These are phyloP conservation scores for Oenanthe oenanthe DNA, from an alignment of 2,113 vertebrate genomes.

Conservation along the genomic window DNA sequence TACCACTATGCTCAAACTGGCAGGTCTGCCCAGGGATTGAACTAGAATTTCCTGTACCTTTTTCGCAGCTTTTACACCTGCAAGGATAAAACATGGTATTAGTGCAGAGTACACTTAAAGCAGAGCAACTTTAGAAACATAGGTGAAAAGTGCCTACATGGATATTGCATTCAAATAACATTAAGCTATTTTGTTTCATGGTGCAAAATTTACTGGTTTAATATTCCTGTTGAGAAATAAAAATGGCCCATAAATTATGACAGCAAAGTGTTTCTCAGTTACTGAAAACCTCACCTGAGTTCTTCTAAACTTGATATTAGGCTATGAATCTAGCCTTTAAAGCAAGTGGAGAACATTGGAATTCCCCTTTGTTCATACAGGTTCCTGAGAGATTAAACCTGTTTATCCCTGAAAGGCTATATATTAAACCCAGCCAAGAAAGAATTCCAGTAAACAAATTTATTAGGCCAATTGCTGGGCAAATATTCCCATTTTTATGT, in stretches of 20 bases:
- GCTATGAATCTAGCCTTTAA: background rate
- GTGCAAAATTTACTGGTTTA: background rate
- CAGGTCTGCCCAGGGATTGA: conserved; percentile 21
- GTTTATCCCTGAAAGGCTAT: background rate
- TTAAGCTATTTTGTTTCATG: background rate
- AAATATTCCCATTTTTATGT: background rate
- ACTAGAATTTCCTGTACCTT: conserved; percentile 59
- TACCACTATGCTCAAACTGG: background rate
- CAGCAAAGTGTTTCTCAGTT: background rate
- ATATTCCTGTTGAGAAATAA: background rate
- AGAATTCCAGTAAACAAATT: background rate
- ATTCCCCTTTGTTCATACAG: background rate
- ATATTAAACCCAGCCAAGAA: background rate
- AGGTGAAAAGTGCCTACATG: background rate
- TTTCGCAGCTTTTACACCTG: conserved; percentile 66
- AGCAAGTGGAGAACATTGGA: background rate
- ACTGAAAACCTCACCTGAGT: background rate
- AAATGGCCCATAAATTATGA: background rate
- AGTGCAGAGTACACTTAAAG: conserved; percentile 26
- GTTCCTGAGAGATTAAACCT: background rate
- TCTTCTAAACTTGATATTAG: background rate
- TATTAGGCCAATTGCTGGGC: background rate
- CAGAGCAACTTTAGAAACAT: conserved; percentile 24
- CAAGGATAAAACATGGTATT: conserved; percentile 66
- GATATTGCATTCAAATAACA: background rate